phyloP scores from a whole-genome alignment of 1,140 invertebrate genomes.

The Armadillidium nasatum region DNA sequence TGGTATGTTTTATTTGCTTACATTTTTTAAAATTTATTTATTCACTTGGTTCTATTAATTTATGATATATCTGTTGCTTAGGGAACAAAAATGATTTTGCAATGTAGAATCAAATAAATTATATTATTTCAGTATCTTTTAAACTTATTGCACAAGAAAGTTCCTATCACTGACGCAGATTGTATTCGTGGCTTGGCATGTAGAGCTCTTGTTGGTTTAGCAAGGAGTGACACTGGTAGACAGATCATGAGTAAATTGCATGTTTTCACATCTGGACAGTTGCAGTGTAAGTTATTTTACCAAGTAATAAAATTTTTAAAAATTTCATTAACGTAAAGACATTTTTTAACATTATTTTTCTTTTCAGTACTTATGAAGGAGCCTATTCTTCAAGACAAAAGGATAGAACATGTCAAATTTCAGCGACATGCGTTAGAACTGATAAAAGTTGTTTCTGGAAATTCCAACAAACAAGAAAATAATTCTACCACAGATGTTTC shows the following conservation, averaged over 20 bases:
- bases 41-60: not conserved
- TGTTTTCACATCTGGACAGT: conserved; percentile 84
- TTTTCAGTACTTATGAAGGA: conserved; percentile 81
- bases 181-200: conserved; percentile 85
- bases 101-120: conserved; percentile 1
- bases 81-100: not conserved
- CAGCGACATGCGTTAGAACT: conserved; percentile 90
- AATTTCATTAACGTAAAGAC: too few species aligned
- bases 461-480: conserved; percentile 71
- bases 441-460: conserved; percentile 84
- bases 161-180: conserved; percentile 94
- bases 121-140: conserved; percentile 48
- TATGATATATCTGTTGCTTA: not conserved
- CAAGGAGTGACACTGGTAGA: conserved; percentile 76
- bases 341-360: not conserved
- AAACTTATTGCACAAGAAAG: conserved; percentile 79
- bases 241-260: conserved; percentile 96
- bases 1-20: conserved; percentile 58
- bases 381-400: conserved; percentile 90
- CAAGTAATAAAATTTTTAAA: not conserved
- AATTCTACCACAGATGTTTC: conserved; percentile 69
- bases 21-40: not conserved
- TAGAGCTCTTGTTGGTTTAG: conserved; percentile 82
- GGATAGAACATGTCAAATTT: conserved; percentile 90
- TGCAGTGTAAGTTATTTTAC: conserved; percentile 64